phyloP scores from a whole-genome alignment of 2,113 vertebrate genomes.

The Paradoxurus hermaphroditus region DNA sequence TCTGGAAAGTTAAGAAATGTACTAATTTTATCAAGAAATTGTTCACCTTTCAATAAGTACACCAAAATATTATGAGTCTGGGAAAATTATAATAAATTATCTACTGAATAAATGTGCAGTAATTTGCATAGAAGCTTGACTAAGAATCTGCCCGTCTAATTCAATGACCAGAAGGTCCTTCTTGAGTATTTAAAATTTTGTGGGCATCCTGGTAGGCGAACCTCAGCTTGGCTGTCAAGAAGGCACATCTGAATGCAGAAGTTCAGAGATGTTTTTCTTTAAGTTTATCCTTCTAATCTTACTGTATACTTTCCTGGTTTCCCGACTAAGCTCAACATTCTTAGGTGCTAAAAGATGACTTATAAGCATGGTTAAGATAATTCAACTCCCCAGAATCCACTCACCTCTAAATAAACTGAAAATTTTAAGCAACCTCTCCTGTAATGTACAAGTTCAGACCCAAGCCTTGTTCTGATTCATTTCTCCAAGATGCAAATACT shows the following conservation, averaged over 20 bases:
- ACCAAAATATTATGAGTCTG: background rate
- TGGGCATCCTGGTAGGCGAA: background rate
- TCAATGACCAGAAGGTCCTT: background rate
- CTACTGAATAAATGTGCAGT: background rate
- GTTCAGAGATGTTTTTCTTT: background rate
- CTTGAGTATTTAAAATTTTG: background rate
- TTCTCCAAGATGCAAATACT: background rate
- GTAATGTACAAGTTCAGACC: background rate
- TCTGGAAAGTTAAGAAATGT: background rate
- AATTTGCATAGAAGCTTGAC: background rate
- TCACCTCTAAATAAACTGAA: background rate
- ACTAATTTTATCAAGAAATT: background rate
- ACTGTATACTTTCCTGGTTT: background rate
- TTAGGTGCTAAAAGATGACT: background rate
- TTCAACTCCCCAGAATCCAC: background rate
- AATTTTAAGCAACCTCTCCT: background rate
- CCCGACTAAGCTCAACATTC: background rate
- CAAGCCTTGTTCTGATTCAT: background rate
- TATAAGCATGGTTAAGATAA: background rate
- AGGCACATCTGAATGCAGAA: background rate
- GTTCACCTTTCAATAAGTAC: background rate
- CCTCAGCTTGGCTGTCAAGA: background rate
- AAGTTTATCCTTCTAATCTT: background rate
- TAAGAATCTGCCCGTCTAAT: background rate
- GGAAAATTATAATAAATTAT: background rate